phyloP scores from a whole-genome alignment of 2,888 invertebrate species.

The Halictus quadricinctus region DNA sequence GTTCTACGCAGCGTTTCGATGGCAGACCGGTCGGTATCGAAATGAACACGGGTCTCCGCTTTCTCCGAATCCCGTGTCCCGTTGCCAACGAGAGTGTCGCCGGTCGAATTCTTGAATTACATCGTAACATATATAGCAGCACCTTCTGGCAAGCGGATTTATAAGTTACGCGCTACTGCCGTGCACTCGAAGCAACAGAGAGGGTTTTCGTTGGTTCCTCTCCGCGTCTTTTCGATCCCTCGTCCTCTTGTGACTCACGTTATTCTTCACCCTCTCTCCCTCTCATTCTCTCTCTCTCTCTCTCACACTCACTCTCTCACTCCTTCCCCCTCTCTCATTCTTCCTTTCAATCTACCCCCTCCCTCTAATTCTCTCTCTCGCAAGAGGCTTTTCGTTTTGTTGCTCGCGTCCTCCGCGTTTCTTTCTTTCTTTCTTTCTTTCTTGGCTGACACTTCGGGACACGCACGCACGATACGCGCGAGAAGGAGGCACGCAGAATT shows the following conservation, averaged over 20 bases:
- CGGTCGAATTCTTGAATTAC: slow-evolving; percentile 73
- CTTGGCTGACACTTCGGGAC: slow-evolving; percentile 58
- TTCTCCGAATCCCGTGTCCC: slow-evolving; percentile 46
- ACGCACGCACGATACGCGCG: slow-evolving; percentile 50
- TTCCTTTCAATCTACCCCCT: slow-evolving; percentile 8
- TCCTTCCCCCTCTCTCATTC: not conserved
- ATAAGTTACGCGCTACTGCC: slow-evolving; percentile 52
- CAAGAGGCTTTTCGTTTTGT: slow-evolving; percentile 1
- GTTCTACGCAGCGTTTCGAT: not conserved
- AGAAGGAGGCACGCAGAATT: slow-evolving; percentile 66
- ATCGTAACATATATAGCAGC: slow-evolving; percentile 72
- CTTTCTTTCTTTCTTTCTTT: slow-evolving; percentile 16
- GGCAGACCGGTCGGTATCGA: not conserved
- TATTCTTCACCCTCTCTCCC: slow-evolving; percentile 51
- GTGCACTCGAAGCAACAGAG: slow-evolving; percentile 50
- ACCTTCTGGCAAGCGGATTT: slow-evolving; percentile 55
- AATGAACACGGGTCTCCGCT: slow-evolving; percentile 20
- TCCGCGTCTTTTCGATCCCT: slow-evolving; percentile 56
- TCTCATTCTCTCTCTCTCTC: slow-evolving; percentile 19
- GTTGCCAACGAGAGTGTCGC: slow-evolving; percentile 45
- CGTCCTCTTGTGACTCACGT: slow-evolving; percentile 54
- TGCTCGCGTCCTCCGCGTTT: not conserved
- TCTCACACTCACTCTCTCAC: slow-evolving; percentile 4
- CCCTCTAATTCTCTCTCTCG: not conserved
- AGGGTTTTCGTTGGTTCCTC: not conserved